Conservation (phyloP, 2,797 vertebrate species). For the Masticophis lateralis region DNA sequence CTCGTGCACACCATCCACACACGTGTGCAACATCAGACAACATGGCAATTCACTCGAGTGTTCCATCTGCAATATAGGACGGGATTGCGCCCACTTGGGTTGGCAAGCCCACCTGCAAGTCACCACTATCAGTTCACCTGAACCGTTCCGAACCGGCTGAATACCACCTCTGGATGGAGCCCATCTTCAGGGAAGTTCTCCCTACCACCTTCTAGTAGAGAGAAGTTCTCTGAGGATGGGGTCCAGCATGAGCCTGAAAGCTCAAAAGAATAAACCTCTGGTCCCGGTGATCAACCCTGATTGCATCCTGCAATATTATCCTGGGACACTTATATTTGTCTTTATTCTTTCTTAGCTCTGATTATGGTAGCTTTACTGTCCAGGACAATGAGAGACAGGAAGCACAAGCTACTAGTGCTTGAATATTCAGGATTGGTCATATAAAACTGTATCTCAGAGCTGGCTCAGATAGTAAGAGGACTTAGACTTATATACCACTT, state of each 20-base stretch:
- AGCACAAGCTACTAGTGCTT: not conserved
- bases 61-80: no score
- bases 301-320: not conserved
- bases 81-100: no score
- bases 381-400: not conserved
- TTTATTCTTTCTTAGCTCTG: not conserved
- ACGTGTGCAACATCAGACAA: no score
- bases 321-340: not conserved
- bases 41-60: no score
- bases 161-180: not conserved
- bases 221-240: not conserved
- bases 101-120: no score
- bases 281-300: accelerated
- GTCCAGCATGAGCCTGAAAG: not conserved
- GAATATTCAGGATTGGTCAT: not conserved
- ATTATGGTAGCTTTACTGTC: not conserved
- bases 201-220: not conserved
- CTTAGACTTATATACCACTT: no score
- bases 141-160: no score
- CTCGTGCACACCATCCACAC: no score
- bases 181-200: not conserved
- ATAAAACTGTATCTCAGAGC: not conserved
- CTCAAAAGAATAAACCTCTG: not conserved
- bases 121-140: no score
- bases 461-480: not conserved